Evolutionary conservation across 2,888 invertebrate genomes (phyloP).

Genomic region (Galerucella pusilla): DNA sequence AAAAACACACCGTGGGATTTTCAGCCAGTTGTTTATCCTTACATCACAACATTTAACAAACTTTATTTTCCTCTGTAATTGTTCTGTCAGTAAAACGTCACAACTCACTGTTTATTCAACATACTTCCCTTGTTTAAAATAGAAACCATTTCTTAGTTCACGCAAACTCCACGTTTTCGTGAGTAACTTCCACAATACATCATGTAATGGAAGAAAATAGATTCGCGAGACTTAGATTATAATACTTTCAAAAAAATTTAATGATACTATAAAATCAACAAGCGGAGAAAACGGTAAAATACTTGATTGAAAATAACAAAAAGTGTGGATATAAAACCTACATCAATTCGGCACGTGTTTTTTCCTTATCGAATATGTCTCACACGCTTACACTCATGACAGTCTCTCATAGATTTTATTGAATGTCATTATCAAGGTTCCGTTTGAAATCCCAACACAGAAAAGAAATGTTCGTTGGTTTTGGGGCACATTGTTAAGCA

Average conservation of each 20-base stretch:
- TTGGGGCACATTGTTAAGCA: too few species aligned
- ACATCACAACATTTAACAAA: constrained; percentile 17
- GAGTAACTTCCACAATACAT: not conserved
- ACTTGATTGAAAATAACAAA: too few species aligned
- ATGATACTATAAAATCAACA: not conserved
- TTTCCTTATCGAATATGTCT: too few species aligned
- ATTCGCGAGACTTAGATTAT: not conserved
- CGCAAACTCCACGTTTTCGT: constrained; percentile 8
- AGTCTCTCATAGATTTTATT: too few species aligned
- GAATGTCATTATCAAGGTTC: too few species aligned
- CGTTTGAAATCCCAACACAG: too few species aligned
- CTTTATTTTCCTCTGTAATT: constrained; percentile 16
- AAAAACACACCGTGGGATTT: not conserved
- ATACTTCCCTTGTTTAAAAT: constrained; percentile 11
- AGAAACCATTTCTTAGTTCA: constrained; percentile 19
- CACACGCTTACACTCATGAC: too few species aligned
- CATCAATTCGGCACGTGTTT: too few species aligned
- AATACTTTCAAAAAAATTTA: not conserved
- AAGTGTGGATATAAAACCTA: too few species aligned
- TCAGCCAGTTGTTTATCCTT: not conserved
- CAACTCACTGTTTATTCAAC: constrained; percentile 22
- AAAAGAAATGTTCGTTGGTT: too few species aligned
- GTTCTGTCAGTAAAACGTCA: constrained; percentile 30
- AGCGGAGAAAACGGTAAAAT: too few species aligned
- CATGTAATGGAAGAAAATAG: not conserved